Evolutionary conservation across 2,113 vertebrate species (phyloP).

Genomic region (Eclectus roratus): DNA sequence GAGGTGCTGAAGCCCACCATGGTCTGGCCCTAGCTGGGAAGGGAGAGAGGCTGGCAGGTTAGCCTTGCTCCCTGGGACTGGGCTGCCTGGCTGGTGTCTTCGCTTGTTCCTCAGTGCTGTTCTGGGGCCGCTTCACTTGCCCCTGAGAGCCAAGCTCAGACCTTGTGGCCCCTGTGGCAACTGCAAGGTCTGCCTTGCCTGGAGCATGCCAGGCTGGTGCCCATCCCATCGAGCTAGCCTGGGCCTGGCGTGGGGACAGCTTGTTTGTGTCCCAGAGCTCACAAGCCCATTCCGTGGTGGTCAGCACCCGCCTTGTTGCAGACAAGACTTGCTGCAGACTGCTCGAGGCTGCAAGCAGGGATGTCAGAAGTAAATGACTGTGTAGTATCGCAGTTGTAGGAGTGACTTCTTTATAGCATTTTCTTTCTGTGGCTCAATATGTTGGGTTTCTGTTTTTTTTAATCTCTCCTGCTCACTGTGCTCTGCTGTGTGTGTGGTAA

Average conservation of each 20-base stretch:
- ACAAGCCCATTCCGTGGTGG: fast-evolving
- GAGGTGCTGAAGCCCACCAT: fast-evolving
- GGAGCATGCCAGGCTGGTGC: fast-evolving
- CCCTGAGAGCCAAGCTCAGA: fast-evolving
- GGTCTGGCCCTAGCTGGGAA: not conserved
- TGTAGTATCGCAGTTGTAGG: not conserved
- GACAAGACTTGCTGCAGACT: fast-evolving
- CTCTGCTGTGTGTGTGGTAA: not conserved
- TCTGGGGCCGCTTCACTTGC: not conserved
- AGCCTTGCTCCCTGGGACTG: not conserved
- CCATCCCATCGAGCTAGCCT: not conserved
- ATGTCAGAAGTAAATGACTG: not conserved
- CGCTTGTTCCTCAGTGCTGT: not conserved
- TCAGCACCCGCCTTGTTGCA: not conserved
- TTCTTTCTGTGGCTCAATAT: not conserved
- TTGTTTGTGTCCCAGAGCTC: not conserved
- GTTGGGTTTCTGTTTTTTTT: not conserved
- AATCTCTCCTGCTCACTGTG: not conserved
- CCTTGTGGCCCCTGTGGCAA: fast-evolving
- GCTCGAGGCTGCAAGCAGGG: fast-evolving
- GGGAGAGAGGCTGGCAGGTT: not conserved
- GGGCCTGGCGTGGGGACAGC: fast-evolving
- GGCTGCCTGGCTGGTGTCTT: not conserved
- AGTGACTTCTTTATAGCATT: not conserved
- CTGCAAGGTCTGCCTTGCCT: not conserved